Base-by-base conservation (phyloP, 2,797 vertebrate species). In the Myotis vivesi region DNA sequence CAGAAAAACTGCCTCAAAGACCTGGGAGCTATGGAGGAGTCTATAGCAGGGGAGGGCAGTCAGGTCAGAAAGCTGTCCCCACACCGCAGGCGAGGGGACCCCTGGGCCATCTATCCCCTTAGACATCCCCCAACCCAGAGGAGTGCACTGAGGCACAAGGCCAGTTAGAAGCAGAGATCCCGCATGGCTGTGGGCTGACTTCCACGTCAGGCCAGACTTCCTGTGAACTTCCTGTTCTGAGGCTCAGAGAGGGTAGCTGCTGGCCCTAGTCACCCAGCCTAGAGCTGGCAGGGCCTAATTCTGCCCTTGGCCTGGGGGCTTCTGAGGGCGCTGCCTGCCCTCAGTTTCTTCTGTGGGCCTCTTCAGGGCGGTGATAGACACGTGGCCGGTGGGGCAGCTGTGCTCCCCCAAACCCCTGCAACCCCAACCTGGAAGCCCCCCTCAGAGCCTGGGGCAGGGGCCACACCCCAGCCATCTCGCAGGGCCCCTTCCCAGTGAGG, bases 361-460 rank as follows among this genome's bases (percentile, higher is more conserved):
- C 96, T 11, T 22, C 22, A 38, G 77, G 85, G 66, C 85, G 93
- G 93, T 82, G 62, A 53, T 73, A 2, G 94, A 86, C 94, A 64
- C 62, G 95, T 89, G 96, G 87, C 93, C 79, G 1, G 12, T 3
- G 9, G 69, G 36, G 19, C 69, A 57, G 73, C 55, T 5, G 1
- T 41, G 71, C 25, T 44, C 75, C 76, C 85, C 23, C 0, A 55
- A 72, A n/a, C 51, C 80, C 69, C 55, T 1, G 46, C 1, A 28
- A 69, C 86, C 44, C 77, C 88, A 92, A 96, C 95, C 96, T 57
- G 96, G 96, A 97, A 97, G 94, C 84, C 8, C 64, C 95, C 95
- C 92, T 93, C 3, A 3, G 96, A 0, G 84, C 79, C 33, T 0
- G 8, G 94, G 94, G 71, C 13, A 11, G 64, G 92, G 95, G 88